phyloP scores from a whole-genome alignment of 2,797 vertebrate genomes.

The Gymnoscopelus microlampas region DNA sequence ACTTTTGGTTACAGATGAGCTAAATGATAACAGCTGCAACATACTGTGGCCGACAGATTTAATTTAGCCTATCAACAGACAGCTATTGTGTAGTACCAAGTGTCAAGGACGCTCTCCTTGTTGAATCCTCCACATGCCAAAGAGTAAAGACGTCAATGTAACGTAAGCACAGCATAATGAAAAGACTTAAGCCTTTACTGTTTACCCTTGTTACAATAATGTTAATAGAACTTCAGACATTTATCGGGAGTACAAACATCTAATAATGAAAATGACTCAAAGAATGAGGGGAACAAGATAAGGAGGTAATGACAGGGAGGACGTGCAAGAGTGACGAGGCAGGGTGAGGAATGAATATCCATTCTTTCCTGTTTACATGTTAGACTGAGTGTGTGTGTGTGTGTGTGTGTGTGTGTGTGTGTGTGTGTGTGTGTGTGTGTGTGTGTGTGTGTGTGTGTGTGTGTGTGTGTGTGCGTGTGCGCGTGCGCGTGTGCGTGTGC shows the following conservation, averaged over 20 bases:
- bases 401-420: slow-evolving; percentile 15
- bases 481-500: slow-evolving; percentile 3
- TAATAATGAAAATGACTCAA: slow-evolving; percentile 5
- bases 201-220: slow-evolving; percentile 30
- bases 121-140: too few relatives aligned
- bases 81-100: too few relatives aligned
- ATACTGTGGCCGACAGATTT: too few relatives aligned
- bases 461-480: slow-evolving; percentile 9
- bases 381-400: background rate
- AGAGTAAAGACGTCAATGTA: too few relatives aligned
- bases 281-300: slow-evolving; percentile 4
- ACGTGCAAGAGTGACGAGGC: slow-evolving; percentile 3
- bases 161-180: too few relatives aligned
- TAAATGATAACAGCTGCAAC: too few relatives aligned
- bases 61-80: too few relatives aligned
- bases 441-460: slow-evolving; percentile 11
- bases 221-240: slow-evolving; percentile 10
- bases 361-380: slow-evolving; percentile 50
- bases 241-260: slow-evolving; percentile 6
- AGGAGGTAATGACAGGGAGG: slow-evolving; percentile 18
- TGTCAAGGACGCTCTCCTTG: too few relatives aligned
- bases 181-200: background rate
- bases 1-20: too few relatives aligned
- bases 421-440: slow-evolving; percentile 14
- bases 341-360: slow-evolving; percentile 7